These are phyloP conservation scores for Carcharodon carcharias DNA, from an alignment of 2,797 vertebrate genomes.

Conservation along the genomic window DNA sequence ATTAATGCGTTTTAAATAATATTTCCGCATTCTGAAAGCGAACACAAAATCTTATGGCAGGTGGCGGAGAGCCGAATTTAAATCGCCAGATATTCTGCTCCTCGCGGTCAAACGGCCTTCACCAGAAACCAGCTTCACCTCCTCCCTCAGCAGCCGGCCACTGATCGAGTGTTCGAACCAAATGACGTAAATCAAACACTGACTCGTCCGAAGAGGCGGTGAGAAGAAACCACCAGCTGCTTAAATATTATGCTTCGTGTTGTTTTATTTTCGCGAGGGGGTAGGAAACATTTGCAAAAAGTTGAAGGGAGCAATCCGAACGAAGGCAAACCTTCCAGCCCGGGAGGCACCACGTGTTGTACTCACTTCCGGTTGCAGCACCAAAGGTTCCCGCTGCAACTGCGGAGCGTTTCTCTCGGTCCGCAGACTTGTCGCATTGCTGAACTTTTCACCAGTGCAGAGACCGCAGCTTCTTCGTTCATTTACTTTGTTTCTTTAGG, in stretches of 20 bases:
- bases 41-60: neutral
- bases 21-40: neutral
- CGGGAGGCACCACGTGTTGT: neutral
- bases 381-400: neutral
- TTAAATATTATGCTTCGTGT: neutral
- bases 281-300: neutral
- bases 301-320: too few species aligned
- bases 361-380: neutral
- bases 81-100: neutral
- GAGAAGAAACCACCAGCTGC: neutral
- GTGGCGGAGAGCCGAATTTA: neutral
- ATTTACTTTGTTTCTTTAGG: neutral
- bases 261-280: too few species aligned
- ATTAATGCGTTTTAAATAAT: neutral
- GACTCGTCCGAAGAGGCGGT: neutral
- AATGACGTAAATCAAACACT: neutral
- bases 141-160: neutral
- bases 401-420: neutral
- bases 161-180: neutral
- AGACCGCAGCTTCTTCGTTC: neutral
- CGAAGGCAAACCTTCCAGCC: fast-evolving
- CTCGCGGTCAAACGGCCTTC: neutral
- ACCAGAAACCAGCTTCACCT: neutral
- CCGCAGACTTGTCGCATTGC: neutral
- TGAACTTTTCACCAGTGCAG: neutral